These are phyloP conservation scores for Amiota minor DNA, from an alignment of 2,888 invertebrate genomes.

Conservation along the genomic window DNA sequence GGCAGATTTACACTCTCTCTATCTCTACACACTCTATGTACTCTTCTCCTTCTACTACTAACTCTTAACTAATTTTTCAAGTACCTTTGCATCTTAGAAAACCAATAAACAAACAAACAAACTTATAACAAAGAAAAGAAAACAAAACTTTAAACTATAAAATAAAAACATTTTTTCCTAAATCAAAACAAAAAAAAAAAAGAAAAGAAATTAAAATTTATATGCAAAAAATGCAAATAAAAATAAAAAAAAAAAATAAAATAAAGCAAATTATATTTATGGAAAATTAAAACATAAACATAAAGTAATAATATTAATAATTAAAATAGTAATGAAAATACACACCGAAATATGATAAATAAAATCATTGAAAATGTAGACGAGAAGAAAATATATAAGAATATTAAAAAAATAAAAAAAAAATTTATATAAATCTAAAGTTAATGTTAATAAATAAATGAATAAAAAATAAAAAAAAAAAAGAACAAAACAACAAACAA, in stretches of 20 bases:
- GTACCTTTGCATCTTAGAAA: slow-evolving; percentile 63
- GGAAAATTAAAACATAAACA: not conserved
- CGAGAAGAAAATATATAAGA: slow-evolving; percentile 41
- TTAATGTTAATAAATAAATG: slow-evolving; percentile 55
- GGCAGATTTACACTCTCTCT: not conserved
- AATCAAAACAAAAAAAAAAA: slow-evolving; percentile 33
- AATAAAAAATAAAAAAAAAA: slow-evolving; percentile 26
- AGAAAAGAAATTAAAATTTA: not conserved
- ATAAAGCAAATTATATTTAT: slow-evolving; percentile 1
- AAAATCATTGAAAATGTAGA: slow-evolving; percentile 12
- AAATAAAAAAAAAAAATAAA: not conserved
- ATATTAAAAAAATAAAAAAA: slow-evolving; percentile 50
- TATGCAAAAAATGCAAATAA: slow-evolving; percentile 5
- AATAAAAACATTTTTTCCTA: slow-evolving; percentile 33
- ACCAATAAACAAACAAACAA: slow-evolving; percentile 41
- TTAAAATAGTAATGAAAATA: slow-evolving; percentile 15
- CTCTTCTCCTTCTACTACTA: slow-evolving; percentile 13
- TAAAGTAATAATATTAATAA: not conserved
- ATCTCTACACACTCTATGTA: slow-evolving; percentile 14
- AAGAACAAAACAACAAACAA: slow-evolving; percentile 41
- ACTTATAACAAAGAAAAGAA: slow-evolving; percentile 41
- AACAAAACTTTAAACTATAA: slow-evolving; percentile 20
- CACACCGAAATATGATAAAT: not conserved
- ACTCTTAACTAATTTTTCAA: slow-evolving; percentile 57
- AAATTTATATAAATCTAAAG: slow-evolving; percentile 57